A percentile compares a stretch with the other conserved stretches of the same genome.
Evolutionary conservation across 1,140 invertebrate genomes (phyloP).

Genomic region (Conopomorpha cramerella): DNA sequence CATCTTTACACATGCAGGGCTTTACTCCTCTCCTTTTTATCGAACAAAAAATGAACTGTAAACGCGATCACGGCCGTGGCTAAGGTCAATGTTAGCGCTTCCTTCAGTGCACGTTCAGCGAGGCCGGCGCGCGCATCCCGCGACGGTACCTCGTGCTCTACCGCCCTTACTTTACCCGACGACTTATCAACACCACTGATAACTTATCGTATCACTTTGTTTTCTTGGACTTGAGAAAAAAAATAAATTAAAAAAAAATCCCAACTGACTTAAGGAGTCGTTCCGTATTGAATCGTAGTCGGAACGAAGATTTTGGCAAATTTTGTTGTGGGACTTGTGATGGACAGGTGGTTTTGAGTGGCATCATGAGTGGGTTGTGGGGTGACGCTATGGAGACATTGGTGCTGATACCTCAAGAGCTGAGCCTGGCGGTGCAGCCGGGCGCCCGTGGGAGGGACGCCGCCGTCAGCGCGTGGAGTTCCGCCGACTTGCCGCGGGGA

Average conservation of each 20-base stretch:
- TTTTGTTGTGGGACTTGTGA: too few species aligned
- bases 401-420: conserved; percentile 88
- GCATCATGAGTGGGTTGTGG: too few species aligned
- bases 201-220: conserved; percentile 7
- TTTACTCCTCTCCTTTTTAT: conserved; percentile 60
- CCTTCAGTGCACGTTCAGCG: conserved; percentile 55
- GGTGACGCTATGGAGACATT: conserved; percentile 93
- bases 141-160: conserved; percentile 19
- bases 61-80: conserved; percentile 57
- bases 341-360: too few species aligned
- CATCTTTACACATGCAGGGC: conserved; percentile 26
- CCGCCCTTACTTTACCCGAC: too few species aligned
- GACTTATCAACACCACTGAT: too few species aligned
- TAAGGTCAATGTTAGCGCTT: conserved; percentile 61
- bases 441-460: conserved; percentile 61
- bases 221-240: conserved; percentile 16
- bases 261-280: too few species aligned
- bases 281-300: too few species aligned
- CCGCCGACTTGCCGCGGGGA: conserved; percentile 76
- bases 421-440: conserved; percentile 77
- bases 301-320: too few species aligned
- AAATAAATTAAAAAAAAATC: too few species aligned
- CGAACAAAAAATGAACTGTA: conserved; percentile 61
- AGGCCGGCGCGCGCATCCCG: conserved; percentile 52
- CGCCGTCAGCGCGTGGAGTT: conserved; percentile 83